Evolutionary conservation across 2,888 invertebrate species (phyloP).

Genomic region (Catocala fraxini): DNA sequence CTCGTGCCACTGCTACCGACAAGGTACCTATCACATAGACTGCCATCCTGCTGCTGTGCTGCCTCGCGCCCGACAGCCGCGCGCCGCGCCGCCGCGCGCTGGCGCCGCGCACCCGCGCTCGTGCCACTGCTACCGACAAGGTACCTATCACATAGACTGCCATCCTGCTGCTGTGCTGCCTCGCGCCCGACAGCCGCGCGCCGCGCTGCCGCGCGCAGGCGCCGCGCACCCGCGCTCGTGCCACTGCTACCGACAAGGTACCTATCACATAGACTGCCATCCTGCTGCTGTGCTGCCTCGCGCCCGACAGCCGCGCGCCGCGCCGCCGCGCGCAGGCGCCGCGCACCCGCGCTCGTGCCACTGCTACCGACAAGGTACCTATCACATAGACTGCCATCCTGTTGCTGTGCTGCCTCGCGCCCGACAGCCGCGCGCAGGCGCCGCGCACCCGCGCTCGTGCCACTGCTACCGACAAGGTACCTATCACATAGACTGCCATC

Average conservation of each 20-base stretch:
- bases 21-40: constrained; percentile 59
- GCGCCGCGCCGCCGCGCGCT: constrained; percentile 56
- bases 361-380: constrained; percentile 63
- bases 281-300: constrained; percentile 93
- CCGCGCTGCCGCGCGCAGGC: constrained; percentile 53
- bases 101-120: too few relatives aligned
- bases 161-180: constrained; percentile 93
- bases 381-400: too few relatives aligned
- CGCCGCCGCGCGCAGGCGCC: constrained; percentile 38
- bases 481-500: neutral
- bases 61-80: constrained; percentile 88
- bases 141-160: constrained; percentile 45
- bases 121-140: constrained; percentile 53
- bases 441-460: too few relatives aligned
- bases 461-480: constrained; percentile 62
- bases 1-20: constrained; percentile 26
- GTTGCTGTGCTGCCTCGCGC: constrained; percentile 93
- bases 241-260: constrained; percentile 62
- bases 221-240: too few relatives aligned
- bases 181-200: constrained; percentile 86
- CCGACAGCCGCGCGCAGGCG: constrained; percentile 67
- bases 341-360: too few relatives aligned
- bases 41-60: constrained; percentile 91
- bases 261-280: neutral
- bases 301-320: constrained; percentile 84